These are phyloP conservation scores for Heliconius hewitsoni DNA, from an alignment of 1,140 invertebrate species.

Conservation along the genomic window DNA sequence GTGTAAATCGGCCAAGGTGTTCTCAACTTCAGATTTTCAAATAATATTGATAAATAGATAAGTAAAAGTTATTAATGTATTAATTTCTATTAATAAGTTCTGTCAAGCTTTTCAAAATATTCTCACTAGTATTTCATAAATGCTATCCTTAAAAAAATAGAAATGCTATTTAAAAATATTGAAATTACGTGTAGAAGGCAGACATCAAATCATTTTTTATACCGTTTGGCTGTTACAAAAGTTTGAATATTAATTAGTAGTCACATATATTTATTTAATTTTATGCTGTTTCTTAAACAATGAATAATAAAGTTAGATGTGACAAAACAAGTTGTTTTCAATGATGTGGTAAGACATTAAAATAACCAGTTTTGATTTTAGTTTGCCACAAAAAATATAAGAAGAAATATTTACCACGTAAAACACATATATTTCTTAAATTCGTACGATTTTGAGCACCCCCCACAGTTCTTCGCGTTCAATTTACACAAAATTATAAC, in stretches of 20 bases:
- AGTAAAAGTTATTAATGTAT: background rate
- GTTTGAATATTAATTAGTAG: conserved; percentile 3
- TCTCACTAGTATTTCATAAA: no score
- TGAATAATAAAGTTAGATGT: conserved; percentile 4
- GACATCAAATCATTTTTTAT: no score
- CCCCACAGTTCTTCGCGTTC: background rate
- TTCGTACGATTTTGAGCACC: background rate
- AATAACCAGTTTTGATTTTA: background rate
- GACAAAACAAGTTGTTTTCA: conserved; percentile 29
- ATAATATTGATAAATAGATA: background rate
- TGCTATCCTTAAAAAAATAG: no score
- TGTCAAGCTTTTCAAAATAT: no score
- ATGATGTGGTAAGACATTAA: conserved; percentile 1
- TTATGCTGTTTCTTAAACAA: conserved; percentile 2
- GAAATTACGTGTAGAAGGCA: no score
- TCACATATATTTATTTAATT: background rate
- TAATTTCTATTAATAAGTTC: background rate
- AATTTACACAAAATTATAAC: background rate
- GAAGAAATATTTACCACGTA: background rate
- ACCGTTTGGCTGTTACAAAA: background rate
- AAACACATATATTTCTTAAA: background rate
- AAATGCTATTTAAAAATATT: no score
- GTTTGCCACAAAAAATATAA: background rate
- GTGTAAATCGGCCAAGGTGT: conserved; percentile 75
- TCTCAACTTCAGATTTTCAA: conserved; percentile 26